Conservation (phyloP, 2,113 vertebrate species). For the Hyperopisus bebe region DNA sequence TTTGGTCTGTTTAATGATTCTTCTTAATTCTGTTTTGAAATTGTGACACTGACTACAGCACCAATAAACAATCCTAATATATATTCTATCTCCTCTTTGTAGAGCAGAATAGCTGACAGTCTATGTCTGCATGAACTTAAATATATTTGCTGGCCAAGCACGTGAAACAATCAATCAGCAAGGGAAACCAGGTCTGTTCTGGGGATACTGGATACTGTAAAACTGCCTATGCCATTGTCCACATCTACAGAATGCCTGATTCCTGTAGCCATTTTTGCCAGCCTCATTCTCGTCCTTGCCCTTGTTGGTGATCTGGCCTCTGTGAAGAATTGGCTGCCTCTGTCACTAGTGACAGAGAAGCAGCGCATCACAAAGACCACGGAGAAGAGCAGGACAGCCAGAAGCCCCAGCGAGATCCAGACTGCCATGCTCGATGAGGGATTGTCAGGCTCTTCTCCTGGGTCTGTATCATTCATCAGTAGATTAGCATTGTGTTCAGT, state of each 20-base stretch:
- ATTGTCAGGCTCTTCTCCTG: conserved; percentile 67
- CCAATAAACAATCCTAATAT: not conserved
- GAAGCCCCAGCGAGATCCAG: conserved; percentile 74
- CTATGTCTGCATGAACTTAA: not conserved
- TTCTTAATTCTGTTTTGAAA: not conserved
- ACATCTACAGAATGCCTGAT: no score
- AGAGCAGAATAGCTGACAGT: not conserved
- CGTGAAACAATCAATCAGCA: not conserved
- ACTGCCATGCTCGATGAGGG: conserved; percentile 76
- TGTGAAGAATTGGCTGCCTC: not conserved
- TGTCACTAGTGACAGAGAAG: conserved; percentile 39
- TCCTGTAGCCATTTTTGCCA: no score
- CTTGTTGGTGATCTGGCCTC: not conserved
- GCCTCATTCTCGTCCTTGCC: not conserved
- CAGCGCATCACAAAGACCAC: conserved; percentile 76
- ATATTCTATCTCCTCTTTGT: not conserved
- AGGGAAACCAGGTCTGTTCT: not conserved
- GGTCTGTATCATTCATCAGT: conserved; percentile 59
- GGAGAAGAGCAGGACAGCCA: conserved; percentile 67
- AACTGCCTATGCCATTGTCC: not conserved
- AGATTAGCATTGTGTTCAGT: not conserved
- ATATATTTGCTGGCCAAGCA: not conserved
- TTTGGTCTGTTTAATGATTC: not conserved
- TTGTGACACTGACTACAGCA: not conserved
- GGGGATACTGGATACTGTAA: not conserved